Evolutionary conservation across 2,113 vertebrate species (phyloP), one percentile per base, ranked within the genome.

Genomic region (Brachypteracias leptosomus): DNA sequence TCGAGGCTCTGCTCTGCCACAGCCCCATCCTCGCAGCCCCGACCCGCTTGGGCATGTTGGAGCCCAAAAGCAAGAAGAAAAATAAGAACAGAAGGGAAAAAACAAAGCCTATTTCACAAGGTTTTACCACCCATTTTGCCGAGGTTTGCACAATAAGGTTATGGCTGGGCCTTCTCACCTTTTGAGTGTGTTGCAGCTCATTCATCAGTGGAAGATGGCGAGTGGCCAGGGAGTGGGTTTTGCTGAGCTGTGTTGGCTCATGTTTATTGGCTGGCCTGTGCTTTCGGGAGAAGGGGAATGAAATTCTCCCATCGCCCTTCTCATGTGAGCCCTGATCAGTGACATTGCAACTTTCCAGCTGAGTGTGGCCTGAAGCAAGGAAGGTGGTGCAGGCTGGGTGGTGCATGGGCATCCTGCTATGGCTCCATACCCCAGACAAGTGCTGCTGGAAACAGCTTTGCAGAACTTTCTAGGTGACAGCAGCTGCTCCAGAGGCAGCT

Each of bases 111-210:
- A 38, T 66, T 92, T 91, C 59, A 42, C 68, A 59, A 38, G 3
- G 6, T 72, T 93, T 95, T 61, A 77, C 75, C 51, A 35, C 49
- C 21, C 36, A 6, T 94, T 95, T 93, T 73, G 78, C 81, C 2
- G 6, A 85, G 49, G 46, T 51, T 77, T 88, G 52, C 0, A 0
- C 90, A 68, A 59, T 31, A 33, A 0, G 9, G 44, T 42, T 44
- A 71, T 84, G 35, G 91, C 86, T 95, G 93, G 81, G 67, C 55
- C 85, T 80, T 85, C 81, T 96, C 94, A 83, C 82, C 78, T 96
- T 93, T 73, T 66, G 81, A 91, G 54, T 40, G 52, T 21, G 51
- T 62, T 73, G 72, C 93, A 94, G 93, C 63, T 96, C 93, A 83
- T 96, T 72, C 82, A 88, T 95, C 96, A 95, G 63, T 36, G 62